Evolutionary conservation across 2,888 invertebrate genomes (phyloP), one percentile per base, ranked within the genome.

Genomic region (Chrysotoxum bicinctum): DNA sequence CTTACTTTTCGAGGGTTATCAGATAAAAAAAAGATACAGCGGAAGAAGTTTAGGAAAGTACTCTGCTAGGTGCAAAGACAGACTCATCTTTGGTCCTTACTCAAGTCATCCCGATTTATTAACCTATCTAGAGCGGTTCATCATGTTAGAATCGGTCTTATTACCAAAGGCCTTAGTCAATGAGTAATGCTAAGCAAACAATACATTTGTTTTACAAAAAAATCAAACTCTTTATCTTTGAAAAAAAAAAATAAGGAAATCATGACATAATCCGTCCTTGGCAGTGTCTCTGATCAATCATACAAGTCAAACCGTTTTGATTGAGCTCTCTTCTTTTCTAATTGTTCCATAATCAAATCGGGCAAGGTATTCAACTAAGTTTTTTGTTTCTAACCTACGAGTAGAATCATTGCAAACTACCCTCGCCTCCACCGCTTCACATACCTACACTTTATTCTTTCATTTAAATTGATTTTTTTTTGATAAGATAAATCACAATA

Each of bases 401-500:
- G 30, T 21, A 50, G 14, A 50, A 50, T 12, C 12, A 19, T n/a
- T 40, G n/a, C 40, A n/a, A 60, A 40, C 60, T 60, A 40, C 23
- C 9, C 23, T 23, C 23, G 10, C 32, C 21, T 45, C 14, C 64
- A 64, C 35, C 50, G 66, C 66, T 66, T 50, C 50, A 50, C 48
- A 7, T 48, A 66, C 7, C 2, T 26, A 19, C 30, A 19, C 14
- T 40, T 43, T 21, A 9, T 12, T 35, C 10, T 23, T 50, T 21
- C n/a, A 12, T 23, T n/a, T 37, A 3, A 32, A 35, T 21, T 66
- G 48, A 50, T 37, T 66, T 66, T 66, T 50, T 21, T 30, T 14
- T 50, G 66, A 66, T 66, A 66, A 50, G 66, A 66, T 66, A 35
- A 37, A 50, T 50, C 48, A 23, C 23, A 50, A 50, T 50, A 66